These are phyloP conservation scores for Leptosomus discolor DNA, from an alignment of 2,113 vertebrate species.

Conservation along the genomic window DNA sequence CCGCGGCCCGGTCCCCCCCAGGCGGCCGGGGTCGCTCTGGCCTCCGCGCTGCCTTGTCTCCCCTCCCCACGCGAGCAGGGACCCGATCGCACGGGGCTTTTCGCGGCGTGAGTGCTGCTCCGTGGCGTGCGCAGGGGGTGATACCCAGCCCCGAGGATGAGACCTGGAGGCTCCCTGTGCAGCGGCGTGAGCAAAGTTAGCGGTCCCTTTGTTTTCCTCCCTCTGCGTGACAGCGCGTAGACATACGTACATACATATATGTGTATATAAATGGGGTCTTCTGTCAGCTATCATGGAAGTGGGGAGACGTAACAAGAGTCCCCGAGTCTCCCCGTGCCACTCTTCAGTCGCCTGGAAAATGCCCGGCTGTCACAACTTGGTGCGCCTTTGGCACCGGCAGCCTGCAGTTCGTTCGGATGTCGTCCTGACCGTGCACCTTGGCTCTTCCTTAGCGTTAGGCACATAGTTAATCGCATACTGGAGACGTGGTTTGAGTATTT, in stretches of 20 bases:
- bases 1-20: rapidly evolving
- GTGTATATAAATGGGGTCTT: rapidly evolving
- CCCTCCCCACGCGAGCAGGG: not conserved
- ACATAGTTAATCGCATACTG: rapidly evolving
- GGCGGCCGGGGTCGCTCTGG: not conserved
- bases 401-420: rapidly evolving
- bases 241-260: rapidly evolving
- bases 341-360: not conserved
- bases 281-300: not conserved
- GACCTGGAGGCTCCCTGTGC: not conserved
- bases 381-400: not conserved
- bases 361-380: not conserved
- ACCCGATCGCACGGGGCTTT: not conserved
- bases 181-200: not conserved
- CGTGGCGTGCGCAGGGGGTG: not conserved
- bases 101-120: not conserved
- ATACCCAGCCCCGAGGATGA: rapidly evolving
- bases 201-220: not conserved
- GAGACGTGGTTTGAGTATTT: not conserved
- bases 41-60: not conserved
- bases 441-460: not conserved
- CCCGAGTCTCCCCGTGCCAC: rapidly evolving
- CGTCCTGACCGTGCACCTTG: not conserved
- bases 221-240: rapidly evolving
- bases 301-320: not conserved